A percentile compares a stretch with the other conserved stretches of the same genome.
Evolutionary conservation across 1,140 invertebrate species (phyloP).

Genomic region (Drosophila hydei): DNA sequence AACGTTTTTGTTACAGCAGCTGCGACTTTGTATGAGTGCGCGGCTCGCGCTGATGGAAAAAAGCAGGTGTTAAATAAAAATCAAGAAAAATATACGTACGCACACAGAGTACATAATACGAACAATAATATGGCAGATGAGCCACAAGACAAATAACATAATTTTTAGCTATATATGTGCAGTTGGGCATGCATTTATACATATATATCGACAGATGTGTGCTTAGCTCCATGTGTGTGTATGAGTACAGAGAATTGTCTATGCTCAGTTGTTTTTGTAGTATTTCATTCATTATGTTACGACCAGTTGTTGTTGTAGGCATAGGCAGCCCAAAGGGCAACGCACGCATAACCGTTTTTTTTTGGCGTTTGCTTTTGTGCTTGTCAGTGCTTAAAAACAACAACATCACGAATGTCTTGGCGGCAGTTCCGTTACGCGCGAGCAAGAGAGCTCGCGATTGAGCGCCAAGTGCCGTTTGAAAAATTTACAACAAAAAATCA

Average conservation of each 20-base stretch:
- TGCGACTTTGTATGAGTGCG: constrained; percentile 21
- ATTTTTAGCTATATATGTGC: constrained; percentile 5
- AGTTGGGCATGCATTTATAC: constrained; percentile 10
- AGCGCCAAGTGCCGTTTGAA: constrained; percentile 71
- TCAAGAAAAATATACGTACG: constrained; percentile 45
- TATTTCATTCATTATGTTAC: constrained; percentile 64
- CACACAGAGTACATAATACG: constrained; percentile 25
- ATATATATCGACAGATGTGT: constrained; percentile 7
- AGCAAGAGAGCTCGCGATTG: constrained; percentile 25
- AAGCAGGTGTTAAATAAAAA: constrained; percentile 77
- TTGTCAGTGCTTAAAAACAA: constrained; percentile 60
- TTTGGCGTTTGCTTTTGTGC: constrained; percentile 48
- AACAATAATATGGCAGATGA: constrained; percentile 46
- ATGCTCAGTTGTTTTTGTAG: constrained; percentile 30
- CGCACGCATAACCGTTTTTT: constrained; percentile 64
- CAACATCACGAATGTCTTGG: constrained; percentile 39
- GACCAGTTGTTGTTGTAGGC: constrained; percentile 42
- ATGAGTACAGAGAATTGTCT: constrained; percentile 32
- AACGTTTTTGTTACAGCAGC: constrained; percentile 24
- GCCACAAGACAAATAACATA: constrained; percentile 21
- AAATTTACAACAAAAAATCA: constrained; percentile 61
- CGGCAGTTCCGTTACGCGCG: constrained; percentile 68
- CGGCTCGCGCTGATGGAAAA: constrained; percentile 59
- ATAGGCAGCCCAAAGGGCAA: constrained; percentile 67
- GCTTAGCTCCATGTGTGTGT: constrained; percentile 6